Evolutionary conservation across 2,888 invertebrate genomes (phyloP).

Genomic region (Clanis bilineata): DNA sequence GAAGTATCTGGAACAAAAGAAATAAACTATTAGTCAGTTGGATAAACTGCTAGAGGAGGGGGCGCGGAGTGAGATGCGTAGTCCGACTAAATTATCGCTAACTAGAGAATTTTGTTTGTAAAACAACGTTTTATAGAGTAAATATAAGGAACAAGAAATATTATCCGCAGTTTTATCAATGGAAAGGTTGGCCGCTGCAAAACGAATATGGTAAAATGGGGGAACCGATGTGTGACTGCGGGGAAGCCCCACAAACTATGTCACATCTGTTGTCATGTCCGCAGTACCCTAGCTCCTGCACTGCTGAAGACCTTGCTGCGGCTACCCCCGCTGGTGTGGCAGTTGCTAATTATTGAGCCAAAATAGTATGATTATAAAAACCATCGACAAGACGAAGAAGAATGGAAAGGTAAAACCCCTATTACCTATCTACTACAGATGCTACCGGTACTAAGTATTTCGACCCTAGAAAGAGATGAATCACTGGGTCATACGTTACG

Average conservation of each 20-base stretch:
- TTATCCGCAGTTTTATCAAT: background rate
- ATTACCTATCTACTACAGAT: background rate
- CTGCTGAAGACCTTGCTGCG: no score
- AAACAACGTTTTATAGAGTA: background rate
- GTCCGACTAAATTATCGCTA: conserved; percentile 22
- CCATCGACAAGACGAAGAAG: no score
- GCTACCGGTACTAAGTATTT: background rate
- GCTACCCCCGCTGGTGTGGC: no score
- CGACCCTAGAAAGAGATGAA: background rate
- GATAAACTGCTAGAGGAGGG: conserved; percentile 8
- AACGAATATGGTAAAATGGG: no score
- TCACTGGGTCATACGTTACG: background rate
- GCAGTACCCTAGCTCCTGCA: no score
- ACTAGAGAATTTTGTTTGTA: conserved; percentile 4
- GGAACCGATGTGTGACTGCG: no score
- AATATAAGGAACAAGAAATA: background rate
- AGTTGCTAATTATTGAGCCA: no score
- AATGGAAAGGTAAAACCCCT: background rate
- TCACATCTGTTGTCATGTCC: no score
- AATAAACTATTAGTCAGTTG: conserved; percentile 28
- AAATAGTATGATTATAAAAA: no score
- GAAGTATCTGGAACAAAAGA: conserved; percentile 68
- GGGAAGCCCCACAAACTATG: no score
- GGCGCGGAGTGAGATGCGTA: conserved; percentile 13
- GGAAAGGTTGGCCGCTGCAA: background rate